These are phyloP conservation scores for Drosophila villosipedis DNA, from an alignment of 2,888 invertebrate species.

Conservation along the genomic window DNA sequence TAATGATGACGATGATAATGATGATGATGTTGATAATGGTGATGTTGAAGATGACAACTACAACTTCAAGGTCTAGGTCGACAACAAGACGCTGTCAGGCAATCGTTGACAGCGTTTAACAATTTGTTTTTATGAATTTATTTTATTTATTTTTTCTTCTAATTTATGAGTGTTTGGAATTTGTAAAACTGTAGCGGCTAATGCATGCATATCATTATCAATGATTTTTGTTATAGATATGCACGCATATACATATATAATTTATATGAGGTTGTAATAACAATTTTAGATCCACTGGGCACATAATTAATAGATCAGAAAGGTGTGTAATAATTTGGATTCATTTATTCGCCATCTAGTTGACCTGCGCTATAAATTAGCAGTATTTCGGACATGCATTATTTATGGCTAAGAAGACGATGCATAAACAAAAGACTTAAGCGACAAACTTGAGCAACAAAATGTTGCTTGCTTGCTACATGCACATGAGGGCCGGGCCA, in stretches of 20 bases:
- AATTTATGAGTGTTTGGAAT: slow-evolving; percentile 18
- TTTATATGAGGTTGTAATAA: slow-evolving; percentile 50
- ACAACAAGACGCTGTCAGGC: slow-evolving; percentile 29
- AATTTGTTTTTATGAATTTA: slow-evolving; percentile 26
- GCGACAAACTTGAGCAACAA: slow-evolving; percentile 61
- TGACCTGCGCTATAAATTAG: slow-evolving; percentile 54
- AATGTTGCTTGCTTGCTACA: slow-evolving; percentile 34
- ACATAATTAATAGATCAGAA: slow-evolving; percentile 53
- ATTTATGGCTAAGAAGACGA: slow-evolving; percentile 53
- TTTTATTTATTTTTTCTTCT: slow-evolving; percentile 10
- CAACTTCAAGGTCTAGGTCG: slow-evolving; percentile 77
- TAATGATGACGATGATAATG: slow-evolving; percentile 25
- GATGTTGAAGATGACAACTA: slow-evolving; percentile 29
- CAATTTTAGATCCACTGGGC: slow-evolving; percentile 12
- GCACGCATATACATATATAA: slow-evolving; percentile 24
- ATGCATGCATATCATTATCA: slow-evolving; percentile 40
- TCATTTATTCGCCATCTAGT: slow-evolving; percentile 52
- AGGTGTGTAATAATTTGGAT: slow-evolving; percentile 33
- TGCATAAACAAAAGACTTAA: slow-evolving; percentile 72
- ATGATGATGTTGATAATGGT: slow-evolving; percentile 1
- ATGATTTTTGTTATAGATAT: slow-evolving; percentile 37
- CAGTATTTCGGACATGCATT: slow-evolving; percentile 36
- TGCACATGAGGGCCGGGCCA: slow-evolving; percentile 64
- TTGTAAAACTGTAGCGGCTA: slow-evolving; percentile 11
- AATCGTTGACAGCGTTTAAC: slow-evolving; percentile 66